These are phyloP conservation scores for Chrysopilus asiliformis DNA, from an alignment of 2,888 invertebrate genomes.

Conservation along the genomic window DNA sequence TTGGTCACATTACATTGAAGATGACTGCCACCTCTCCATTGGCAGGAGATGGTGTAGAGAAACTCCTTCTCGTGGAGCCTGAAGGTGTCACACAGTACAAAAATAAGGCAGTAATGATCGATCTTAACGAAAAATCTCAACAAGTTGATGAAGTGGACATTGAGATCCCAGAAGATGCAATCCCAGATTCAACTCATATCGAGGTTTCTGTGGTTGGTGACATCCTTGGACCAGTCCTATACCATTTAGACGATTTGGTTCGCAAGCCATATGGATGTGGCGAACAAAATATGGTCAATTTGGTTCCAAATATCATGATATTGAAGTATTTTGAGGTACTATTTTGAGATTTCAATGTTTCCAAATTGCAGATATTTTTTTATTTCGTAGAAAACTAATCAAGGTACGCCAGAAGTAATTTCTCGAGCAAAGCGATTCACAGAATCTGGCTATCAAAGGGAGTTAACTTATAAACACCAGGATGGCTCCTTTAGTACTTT, in stretches of 20 bases:
- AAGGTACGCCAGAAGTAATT: slow-evolving; percentile 50
- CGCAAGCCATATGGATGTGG: slow-evolving; percentile 76
- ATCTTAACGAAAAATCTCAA: slow-evolving; percentile 42
- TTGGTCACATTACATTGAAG: slow-evolving; percentile 60
- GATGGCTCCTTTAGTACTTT: too few relatives aligned
- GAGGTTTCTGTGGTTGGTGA: slow-evolving; percentile 59
- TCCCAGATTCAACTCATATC: slow-evolving; percentile 56
- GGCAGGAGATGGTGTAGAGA: slow-evolving; percentile 66
- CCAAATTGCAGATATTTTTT: background rate
- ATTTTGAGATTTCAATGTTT: slow-evolving; percentile 3
- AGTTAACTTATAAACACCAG: too few relatives aligned
- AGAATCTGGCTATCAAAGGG: slow-evolving; percentile 59
- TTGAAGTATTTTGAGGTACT: slow-evolving; percentile 48
- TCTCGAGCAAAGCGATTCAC: slow-evolving; percentile 39
- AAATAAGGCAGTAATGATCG: slow-evolving; percentile 59
- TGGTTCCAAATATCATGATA: slow-evolving; percentile 57
- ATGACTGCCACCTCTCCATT: slow-evolving; percentile 58
- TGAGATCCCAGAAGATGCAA: slow-evolving; percentile 58
- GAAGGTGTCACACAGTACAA: slow-evolving; percentile 65
- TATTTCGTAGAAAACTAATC: slow-evolving; percentile 45
- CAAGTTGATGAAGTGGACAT: slow-evolving; percentile 51
- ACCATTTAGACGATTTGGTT: slow-evolving; percentile 59
- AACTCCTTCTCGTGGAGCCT: slow-evolving; percentile 60
- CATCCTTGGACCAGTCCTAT: slow-evolving; percentile 64
- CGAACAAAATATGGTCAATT: slow-evolving; percentile 43